Conservation (phyloP, 2,888 invertebrate species). For the Drosophila neonasuta region DNA sequence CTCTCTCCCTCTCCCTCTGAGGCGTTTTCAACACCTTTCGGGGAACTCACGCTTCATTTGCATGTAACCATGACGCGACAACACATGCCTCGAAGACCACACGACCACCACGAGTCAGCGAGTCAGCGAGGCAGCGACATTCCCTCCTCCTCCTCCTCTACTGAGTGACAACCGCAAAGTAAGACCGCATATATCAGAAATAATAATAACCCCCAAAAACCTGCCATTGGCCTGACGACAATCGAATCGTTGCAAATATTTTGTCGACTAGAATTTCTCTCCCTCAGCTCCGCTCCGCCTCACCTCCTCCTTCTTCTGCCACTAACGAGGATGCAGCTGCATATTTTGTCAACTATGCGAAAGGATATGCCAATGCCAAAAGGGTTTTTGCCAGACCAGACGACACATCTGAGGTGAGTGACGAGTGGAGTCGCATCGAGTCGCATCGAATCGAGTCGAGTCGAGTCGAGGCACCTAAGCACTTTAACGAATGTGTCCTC, state of each 20-base stretch:
- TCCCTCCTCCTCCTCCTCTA: neutral
- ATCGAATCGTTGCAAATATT: constrained; percentile 75
- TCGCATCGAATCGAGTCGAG: too few species aligned
- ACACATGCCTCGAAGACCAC: constrained; percentile 51
- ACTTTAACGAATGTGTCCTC: constrained; percentile 54
- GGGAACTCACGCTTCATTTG: constrained; percentile 78
- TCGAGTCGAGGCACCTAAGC: constrained; percentile 20
- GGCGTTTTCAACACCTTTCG: constrained; percentile 77
- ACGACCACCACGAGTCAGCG: constrained; percentile 55
- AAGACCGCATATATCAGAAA: constrained; percentile 78
- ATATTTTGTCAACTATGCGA: constrained; percentile 68
- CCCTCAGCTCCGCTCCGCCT: too few species aligned
- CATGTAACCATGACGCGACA: constrained; percentile 71
- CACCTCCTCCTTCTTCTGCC: constrained; percentile 11
- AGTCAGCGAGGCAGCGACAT: constrained; percentile 23
- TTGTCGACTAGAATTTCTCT: constrained; percentile 5
- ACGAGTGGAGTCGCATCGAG: neutral
- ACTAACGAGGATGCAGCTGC: constrained; percentile 69
- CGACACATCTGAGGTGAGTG: neutral
- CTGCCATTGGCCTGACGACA: constrained; percentile 55
- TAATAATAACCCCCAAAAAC: constrained; percentile 70
- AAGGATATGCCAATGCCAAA: constrained; percentile 45
- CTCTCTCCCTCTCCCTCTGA: neutral
- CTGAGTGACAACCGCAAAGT: constrained; percentile 74
- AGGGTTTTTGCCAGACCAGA: constrained; percentile 38